phyloP scores from a whole-genome alignment of 1,140 invertebrate species.

The Micrasema longulum region DNA sequence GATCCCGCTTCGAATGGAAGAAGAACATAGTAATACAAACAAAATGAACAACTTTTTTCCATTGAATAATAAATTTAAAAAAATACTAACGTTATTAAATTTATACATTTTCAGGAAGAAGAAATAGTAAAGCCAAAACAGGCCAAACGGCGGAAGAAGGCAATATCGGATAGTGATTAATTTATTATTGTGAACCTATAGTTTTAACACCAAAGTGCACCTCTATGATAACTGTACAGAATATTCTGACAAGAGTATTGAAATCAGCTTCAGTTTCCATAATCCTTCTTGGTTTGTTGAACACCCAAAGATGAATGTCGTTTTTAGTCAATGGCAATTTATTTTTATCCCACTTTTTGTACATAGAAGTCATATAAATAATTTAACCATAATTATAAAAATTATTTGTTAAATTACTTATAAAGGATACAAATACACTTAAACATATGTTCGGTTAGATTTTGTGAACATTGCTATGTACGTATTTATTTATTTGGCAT shows the following conservation, averaged over 20 bases:
- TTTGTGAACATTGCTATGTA: too few relatives aligned
- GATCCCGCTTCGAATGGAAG: too few relatives aligned
- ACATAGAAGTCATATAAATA: constrained; percentile 32
- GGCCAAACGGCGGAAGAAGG: constrained; percentile 89
- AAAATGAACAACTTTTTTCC: too few relatives aligned
- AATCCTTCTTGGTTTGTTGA: constrained; percentile 33
- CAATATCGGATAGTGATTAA: constrained; percentile 87
- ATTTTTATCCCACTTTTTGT: constrained; percentile 7
- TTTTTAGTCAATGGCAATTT: constrained; percentile 29
- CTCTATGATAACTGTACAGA: constrained; percentile 56
- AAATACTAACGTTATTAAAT: too few relatives aligned
- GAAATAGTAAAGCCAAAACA: constrained; percentile 87
- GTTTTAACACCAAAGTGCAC: constrained; percentile 67
- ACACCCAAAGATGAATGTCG: constrained; percentile 38
- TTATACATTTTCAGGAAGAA: constrained; percentile 83
- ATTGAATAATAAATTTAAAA: too few relatives aligned
- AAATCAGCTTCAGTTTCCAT: not conserved
- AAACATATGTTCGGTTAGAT: too few relatives aligned
- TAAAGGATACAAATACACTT: too few relatives aligned
- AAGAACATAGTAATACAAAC: too few relatives aligned
- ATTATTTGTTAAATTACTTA: constrained; percentile 13
- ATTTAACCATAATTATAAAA: constrained; percentile 27
- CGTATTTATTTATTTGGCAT: too few relatives aligned
- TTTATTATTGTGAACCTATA: constrained; percentile 60
- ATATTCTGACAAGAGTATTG: constrained; percentile 23